A percentile compares a stretch with the other conserved stretches of the same genome.
phyloP scores from a whole-genome alignment of 2,113 vertebrate genomes.

The Collichthys lucidus region DNA sequence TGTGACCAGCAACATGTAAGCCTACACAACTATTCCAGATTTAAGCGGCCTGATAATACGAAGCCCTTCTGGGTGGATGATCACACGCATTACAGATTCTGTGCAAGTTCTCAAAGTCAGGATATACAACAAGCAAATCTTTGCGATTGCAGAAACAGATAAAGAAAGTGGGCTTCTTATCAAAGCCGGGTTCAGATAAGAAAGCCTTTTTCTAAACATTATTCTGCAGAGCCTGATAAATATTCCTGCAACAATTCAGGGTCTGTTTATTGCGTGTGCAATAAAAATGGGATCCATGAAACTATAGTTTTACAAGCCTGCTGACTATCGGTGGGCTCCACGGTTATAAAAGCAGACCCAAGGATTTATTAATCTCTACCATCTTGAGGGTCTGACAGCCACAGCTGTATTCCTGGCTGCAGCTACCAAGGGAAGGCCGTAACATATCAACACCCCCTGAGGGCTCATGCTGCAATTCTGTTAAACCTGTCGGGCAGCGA shows the following conservation, averaged over 20 bases:
- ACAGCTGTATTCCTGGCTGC: slow-evolving; percentile 24
- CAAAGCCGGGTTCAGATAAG: slow-evolving; percentile 13
- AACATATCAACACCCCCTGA: slow-evolving; percentile 53
- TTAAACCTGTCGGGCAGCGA: slow-evolving; percentile 42
- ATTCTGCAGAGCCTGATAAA: slow-evolving; percentile 10
- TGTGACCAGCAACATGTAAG: slow-evolving; percentile 7
- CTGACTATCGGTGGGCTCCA: neutral
- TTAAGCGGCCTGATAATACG: neutral
- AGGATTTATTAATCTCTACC: slow-evolving; percentile 37
- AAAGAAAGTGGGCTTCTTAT: slow-evolving; percentile 13
- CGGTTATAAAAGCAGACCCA: slow-evolving; percentile 25
- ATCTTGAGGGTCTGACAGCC: slow-evolving; percentile 32
- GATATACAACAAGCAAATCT: slow-evolving; percentile 5
- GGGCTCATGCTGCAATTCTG: slow-evolving; percentile 23
- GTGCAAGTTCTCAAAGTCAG: neutral
- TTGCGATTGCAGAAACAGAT: slow-evolving; percentile 22
- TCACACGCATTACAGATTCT: neutral
- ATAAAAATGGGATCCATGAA: slow-evolving; percentile 9
- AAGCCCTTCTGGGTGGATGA: neutral
- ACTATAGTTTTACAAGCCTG: neutral
- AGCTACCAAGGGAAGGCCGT: slow-evolving; percentile 17
- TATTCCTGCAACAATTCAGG: slow-evolving; percentile 16
- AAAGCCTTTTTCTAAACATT: slow-evolving; percentile 10
- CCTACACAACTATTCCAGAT: neutral
- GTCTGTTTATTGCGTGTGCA: slow-evolving; percentile 5